Evolutionary conservation across 2,797 vertebrate genomes (phyloP).

Genomic region (Melopsittacus undulatus): DNA sequence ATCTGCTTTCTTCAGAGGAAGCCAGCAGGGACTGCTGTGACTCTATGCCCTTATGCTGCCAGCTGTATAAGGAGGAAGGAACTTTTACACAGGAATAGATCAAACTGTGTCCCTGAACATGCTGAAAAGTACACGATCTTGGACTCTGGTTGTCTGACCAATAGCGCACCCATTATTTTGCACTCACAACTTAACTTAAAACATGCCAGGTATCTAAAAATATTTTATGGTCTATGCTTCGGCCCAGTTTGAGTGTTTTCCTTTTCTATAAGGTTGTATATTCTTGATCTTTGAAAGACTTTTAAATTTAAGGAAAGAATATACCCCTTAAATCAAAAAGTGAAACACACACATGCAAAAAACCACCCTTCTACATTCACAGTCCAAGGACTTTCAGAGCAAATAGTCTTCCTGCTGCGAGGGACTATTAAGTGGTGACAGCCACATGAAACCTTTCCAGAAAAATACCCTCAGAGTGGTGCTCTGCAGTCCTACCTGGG

Average conservation of each 20-base stretch:
- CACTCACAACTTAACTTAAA: not conserved
- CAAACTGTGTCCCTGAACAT: not conserved
- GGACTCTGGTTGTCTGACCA: not conserved
- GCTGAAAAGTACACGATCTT: not conserved
- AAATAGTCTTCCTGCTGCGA: not conserved
- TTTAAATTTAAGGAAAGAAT: not conserved
- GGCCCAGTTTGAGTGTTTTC: not conserved
- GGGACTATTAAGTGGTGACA: not conserved
- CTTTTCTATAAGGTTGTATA: not conserved
- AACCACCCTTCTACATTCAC: not conserved
- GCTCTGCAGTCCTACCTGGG: not conserved
- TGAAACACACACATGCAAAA: not conserved
- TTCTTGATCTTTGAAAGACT: not conserved
- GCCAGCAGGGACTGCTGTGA: not conserved
- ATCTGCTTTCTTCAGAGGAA: not conserved
- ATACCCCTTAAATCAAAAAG: slow-evolving; percentile 7
- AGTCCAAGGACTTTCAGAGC: not conserved
- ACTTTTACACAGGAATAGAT: not conserved
- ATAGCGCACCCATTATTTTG: not conserved
- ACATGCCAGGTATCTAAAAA: not conserved
- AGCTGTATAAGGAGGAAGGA: not conserved
- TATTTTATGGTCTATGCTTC: not conserved
- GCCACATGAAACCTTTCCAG: not conserved
- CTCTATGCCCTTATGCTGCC: not conserved
- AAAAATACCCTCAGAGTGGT: not conserved